Evolutionary conservation across 2,113 vertebrate species (phyloP), one percentile per base, ranked within the genome.

Genomic region (Coregonus clupeaformis): DNA sequence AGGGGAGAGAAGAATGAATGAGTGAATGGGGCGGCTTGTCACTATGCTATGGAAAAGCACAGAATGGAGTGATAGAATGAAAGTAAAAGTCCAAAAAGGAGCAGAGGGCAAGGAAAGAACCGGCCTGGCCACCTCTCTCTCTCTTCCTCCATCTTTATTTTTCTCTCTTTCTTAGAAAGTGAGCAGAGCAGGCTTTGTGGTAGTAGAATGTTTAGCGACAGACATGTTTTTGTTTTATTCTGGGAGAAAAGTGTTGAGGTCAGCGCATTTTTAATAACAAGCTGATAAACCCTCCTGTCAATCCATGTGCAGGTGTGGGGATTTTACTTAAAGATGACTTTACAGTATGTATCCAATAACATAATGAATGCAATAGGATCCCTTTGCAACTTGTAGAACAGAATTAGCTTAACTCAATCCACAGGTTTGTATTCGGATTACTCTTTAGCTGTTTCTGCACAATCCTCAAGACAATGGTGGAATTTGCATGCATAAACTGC

Each of bases 31-130:
- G 90, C 74, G 86, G 86, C 89, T 92, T 92, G 92, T 93, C 90
- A 90, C 87, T 78, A 25, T 49, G 85, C 88, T 88, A 83, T 91
- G 87, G 90, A 90, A 92, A 90, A 89, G 90, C 89, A 85, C 89
- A 89, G 91, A 93, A 93, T 90, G 85, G 92, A 92, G 88, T 91
- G 86, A 87, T 87, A 90, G 90, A 93, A 92, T 92, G 92, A 92
- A 93, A 93, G 90, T 90, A 52, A 88, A 90, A 92, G 92, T 92
- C 92, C 88, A 90, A 93, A 92, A 92, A 91, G 88, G 91, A 92
- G 87, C 89, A 84, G 75, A 91, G 91, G 89, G 89, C 89, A 90
- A 87, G 87, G 87, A 88, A 90, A 86, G 89, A 89, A 91, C 84
- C 77, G 85, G 89, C 89, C 84, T 47, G 77, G 89, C 92, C 92